Percentiles rank a stretch among this genome's conserved stretches.
phyloP scores from a whole-genome alignment of 2,888 invertebrate genomes.

The Agonum fuliginosum region DNA sequence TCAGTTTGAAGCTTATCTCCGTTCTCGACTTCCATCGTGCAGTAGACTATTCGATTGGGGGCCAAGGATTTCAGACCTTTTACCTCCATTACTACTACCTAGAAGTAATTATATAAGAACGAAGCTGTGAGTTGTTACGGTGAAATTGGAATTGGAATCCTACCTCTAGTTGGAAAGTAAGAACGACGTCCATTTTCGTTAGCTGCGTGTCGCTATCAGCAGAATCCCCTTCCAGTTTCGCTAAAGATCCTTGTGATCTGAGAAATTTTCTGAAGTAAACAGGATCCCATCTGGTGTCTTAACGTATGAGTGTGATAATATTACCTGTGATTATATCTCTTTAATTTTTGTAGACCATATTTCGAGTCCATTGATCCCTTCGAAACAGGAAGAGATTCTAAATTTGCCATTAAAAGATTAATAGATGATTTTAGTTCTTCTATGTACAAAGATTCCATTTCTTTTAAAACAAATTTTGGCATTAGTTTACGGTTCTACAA shows the following conservation, averaged over 20 bases:
- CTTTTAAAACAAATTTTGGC: conserved; percentile 99
- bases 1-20: conserved; percentile 99
- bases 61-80: conserved; percentile 97
- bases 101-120: conserved; percentile 67
- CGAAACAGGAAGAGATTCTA: conserved; percentile 98
- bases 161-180: conserved; percentile 97
- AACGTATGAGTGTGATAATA: conserved; percentile 71
- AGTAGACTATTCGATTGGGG: conserved; percentile 97
- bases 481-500: conserved; percentile 93
- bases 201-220: conserved; percentile 97
- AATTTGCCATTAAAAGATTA: conserved; percentile 98
- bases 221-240: conserved; percentile 94
- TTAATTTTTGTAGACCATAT: conserved; percentile 97
- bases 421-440: conserved; percentile 99
- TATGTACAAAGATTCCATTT: conserved; percentile 99
- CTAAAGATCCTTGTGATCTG: conserved; percentile 94
- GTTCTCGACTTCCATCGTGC: conserved; percentile 99
- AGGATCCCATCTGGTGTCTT: conserved; percentile 70
- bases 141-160: neutral
- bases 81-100: conserved; percentile 99
- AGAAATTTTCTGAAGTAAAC: conserved; percentile 67
- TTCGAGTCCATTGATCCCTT: conserved; percentile 98
- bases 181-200: conserved; percentile 98
- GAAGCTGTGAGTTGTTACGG: neutral
- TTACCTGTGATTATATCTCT: conserved; percentile 98